Base-by-base conservation (phyloP, 2,888 invertebrate genomes). In the Oxyteleia sp. region DNA sequence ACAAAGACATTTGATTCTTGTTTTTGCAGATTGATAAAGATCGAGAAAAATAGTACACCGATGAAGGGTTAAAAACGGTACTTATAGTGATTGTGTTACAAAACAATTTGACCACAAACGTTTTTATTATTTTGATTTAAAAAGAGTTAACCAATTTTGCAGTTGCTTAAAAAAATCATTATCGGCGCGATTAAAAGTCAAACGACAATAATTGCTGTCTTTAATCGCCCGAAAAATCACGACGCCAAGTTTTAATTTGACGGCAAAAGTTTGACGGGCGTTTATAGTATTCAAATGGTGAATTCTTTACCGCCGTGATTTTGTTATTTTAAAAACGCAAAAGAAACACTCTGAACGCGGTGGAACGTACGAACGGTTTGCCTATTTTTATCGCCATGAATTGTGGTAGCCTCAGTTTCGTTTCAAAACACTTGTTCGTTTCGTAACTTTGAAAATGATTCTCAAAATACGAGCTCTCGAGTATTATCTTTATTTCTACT, bases 281-380 rank as follows among this genome's bases (percentile, higher is more conserved):
- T 78, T 74, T 57, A 79, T 18, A 29, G 41, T 74, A 68, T 72
- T 83, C 68, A 53, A 79, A 83, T 75, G 38, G n/a, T 41, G 35
- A 57, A 80, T 69, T 72, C 80, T 53, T 61, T 16, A 26, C 72
- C 76, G 15, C 61, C 68, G 63, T 49, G 78, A 74, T 69, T 63
- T 29, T 84, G 84, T 84, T 81, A 84, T 84, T 81, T 78, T 74
- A 84, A 81, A 84, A 81, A 69, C 76, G 81, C 72, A 49, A 84
- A 80, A 72, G 81, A 71, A 84, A 81, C 84, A 84, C 78, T 81
- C 72, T 59, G 61, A 80, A 68, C 43, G 66, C 63, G 72, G 68
- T 63, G 80, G 55, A 72, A 63, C 75, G 76, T 20, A 29, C 64
- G 38, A 26, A 68, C 35, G 53, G 69, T 76, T 84, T 38, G 76